Evolutionary conservation across 1,140 invertebrate species (phyloP).

Genomic region (Drosophila bocqueti): DNA sequence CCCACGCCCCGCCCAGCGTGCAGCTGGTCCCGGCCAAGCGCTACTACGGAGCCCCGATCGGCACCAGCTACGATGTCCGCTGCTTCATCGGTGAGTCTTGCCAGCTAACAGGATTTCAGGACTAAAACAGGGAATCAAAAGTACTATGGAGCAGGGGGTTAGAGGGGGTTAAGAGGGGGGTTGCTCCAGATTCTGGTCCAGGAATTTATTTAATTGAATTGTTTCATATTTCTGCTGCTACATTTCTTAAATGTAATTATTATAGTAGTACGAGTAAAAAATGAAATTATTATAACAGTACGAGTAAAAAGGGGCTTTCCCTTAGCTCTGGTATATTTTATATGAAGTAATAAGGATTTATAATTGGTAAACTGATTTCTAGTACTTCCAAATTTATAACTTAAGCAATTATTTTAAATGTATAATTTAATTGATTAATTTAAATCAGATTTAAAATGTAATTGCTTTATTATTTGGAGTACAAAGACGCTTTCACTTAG

Average conservation of each 20-base stretch:
- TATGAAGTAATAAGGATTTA: background rate
- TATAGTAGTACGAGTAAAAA: too few species aligned
- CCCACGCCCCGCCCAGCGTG: constrained; percentile 93
- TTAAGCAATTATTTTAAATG: background rate
- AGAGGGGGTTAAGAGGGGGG: background rate
- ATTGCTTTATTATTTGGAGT: too few species aligned
- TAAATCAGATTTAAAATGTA: too few species aligned
- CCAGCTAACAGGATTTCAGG: too few species aligned
- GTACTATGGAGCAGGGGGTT: too few species aligned
- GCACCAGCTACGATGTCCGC: constrained; percentile 93
- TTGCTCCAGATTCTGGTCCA: background rate
- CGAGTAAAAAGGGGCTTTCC: background rate
- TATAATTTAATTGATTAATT: too few species aligned
- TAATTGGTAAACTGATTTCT: background rate
- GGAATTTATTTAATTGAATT: background rate
- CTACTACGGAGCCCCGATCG: constrained; percentile 95
- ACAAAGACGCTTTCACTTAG: background rate
- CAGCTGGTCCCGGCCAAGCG: constrained; percentile 95
- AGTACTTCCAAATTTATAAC: background rate
- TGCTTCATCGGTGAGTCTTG: constrained; percentile 83
- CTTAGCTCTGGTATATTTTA: background rate
- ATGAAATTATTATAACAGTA: too few species aligned
- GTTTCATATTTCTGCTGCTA: background rate
- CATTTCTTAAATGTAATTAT: background rate
- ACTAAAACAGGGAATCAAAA: background rate